Percentiles rank a stretch among this genome's conserved stretches.
These are phyloP conservation scores for Oceanites oceanicus DNA, from an alignment of 2,113 vertebrate genomes.

Conservation along the genomic window DNA sequence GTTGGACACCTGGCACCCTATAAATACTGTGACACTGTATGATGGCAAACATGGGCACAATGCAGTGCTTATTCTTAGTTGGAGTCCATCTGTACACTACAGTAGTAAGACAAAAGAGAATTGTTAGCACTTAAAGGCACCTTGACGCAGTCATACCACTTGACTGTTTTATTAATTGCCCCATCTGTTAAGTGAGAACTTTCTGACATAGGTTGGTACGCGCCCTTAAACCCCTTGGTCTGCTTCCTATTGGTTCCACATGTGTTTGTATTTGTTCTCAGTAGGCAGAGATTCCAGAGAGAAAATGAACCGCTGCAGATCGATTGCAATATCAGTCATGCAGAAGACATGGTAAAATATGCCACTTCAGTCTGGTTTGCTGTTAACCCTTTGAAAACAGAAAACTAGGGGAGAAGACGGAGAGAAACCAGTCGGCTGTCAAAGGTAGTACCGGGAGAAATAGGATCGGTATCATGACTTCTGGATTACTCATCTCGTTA, in stretches of 20 bases:
- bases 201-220: conserved; percentile 77
- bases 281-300: conserved; percentile 80
- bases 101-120: conserved; percentile 78
- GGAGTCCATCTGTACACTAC: conserved; percentile 72
- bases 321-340: conserved; percentile 81
- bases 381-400: conserved; percentile 65
- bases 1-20: conserved; percentile 73
- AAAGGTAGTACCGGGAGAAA: background rate
- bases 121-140: conserved; percentile 79
- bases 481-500: background rate
- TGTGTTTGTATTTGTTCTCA: conserved; percentile 85
- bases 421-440: background rate
- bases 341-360: conserved; percentile 73
- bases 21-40: conserved; percentile 64
- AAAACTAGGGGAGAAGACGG: fast-evolving
- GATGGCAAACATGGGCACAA: conserved; percentile 61
- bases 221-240: conserved; percentile 74
- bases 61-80: conserved; percentile 68
- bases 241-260: conserved; percentile 87
- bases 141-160: conserved; percentile 72
- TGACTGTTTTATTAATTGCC: conserved; percentile 80
- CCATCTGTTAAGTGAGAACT: conserved; percentile 81
- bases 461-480: background rate
- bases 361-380: conserved; percentile 62
- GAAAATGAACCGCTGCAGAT: conserved; percentile 83